A percentile compares a stretch with the other conserved stretches of the same genome.
These are phyloP conservation scores for Psittacara wagleri DNA, from an alignment of 2,113 vertebrate species.

Conservation along the genomic window DNA sequence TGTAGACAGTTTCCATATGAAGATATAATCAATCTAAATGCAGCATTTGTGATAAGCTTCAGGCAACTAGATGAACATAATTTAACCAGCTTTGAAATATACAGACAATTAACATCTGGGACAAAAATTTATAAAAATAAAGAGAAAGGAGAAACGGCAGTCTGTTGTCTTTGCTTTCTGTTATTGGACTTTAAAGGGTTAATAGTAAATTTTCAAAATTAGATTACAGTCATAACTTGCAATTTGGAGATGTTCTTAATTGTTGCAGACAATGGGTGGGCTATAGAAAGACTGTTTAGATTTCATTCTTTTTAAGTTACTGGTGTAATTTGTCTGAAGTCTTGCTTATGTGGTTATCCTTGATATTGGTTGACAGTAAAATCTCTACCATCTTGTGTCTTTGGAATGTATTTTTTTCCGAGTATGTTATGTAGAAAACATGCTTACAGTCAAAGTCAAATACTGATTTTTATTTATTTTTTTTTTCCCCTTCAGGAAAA, in stretches of 20 bases:
- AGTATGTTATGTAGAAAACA: background rate
- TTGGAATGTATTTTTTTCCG: background rate
- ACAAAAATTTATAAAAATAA: background rate
- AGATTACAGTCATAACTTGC: background rate
- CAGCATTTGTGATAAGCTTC: background rate
- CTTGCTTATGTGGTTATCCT: background rate
- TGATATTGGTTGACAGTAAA: background rate
- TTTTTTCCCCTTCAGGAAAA: background rate
- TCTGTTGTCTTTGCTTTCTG: conserved; percentile 15
- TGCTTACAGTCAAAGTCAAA: background rate
- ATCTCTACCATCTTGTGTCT: background rate
- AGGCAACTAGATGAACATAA: background rate
- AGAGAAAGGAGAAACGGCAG: background rate
- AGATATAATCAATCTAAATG: background rate
- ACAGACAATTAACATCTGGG: background rate
- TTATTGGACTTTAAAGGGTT: background rate
- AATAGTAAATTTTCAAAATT: background rate
- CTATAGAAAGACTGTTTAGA: background rate
- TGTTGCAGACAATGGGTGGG: background rate
- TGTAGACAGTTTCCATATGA: background rate
- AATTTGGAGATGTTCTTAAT: conserved; percentile 1
- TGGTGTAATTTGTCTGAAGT: background rate
- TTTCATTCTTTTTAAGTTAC: background rate
- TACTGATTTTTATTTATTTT: background rate
- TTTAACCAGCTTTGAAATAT: background rate